Evolutionary conservation across 2,888 invertebrate species (phyloP), one percentile per base, ranked within the genome.

Genomic region (Troides aeacus): DNA sequence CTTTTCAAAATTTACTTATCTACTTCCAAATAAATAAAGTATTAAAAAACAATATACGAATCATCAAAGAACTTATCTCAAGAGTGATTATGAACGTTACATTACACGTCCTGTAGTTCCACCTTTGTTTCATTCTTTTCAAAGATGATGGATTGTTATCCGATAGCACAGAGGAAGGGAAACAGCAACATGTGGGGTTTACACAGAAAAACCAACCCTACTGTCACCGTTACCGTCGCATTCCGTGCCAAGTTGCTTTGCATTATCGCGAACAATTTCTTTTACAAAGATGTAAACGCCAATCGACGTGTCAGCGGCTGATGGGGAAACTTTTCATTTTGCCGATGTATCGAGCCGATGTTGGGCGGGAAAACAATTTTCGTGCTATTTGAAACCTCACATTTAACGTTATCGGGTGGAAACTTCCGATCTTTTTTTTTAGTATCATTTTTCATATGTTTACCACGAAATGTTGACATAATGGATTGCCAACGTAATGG

Each of bases 301-400:
- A 89, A 84, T 89, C 90, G 87, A 89, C 83, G 87, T 89, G 90
- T 90, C 91, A 90, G 88, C 84, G 80, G 85, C 78, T 88, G 89
- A 89, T 90, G 85, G 88, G 85, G 82, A 89, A 90, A 90, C 90
- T 91, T 91, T 91, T 90, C 87, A 90, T 91, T 90, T 89, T 85
- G 84, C 80, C 84, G 83, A 85, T 86, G 86, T 87, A 86, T 84
- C 82, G 83, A 74, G 78, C 78, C 82, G 84, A 74, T 76, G 78
- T 82, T 82, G 81, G 79, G 81, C 77, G 82, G 85, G 81, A 85
- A 89, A 90, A 89, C 89, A 90, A 90, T 90, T 90, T 91, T 82
- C 84, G 83, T 87, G 81, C 82, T 84, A 85, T 87, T 88, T 81
- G 82, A 82, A 80, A 82, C 82, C 85, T 85, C 85, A 88, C 89